phyloP scores from a whole-genome alignment of 2,113 vertebrate genomes.

The Chloebia gouldiae region DNA sequence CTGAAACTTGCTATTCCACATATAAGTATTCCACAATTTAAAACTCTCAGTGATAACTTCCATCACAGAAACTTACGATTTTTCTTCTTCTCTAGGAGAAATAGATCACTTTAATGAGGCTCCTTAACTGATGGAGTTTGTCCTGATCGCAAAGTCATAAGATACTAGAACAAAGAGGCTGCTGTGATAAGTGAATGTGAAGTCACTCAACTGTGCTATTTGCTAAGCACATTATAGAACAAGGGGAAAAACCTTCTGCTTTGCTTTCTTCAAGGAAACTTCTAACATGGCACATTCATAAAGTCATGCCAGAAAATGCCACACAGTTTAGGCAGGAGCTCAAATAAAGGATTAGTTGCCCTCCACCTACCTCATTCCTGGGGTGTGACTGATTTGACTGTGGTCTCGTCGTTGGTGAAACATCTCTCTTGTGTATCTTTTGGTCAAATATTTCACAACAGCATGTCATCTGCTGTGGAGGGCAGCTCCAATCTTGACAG shows the following conservation, averaged over 20 bases:
- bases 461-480: fast-evolving
- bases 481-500: neutral
- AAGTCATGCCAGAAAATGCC: neutral
- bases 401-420: neutral
- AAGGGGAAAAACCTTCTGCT: neutral
- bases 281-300: neutral
- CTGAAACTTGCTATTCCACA: neutral
- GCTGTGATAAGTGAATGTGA: neutral
- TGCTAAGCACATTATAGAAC: neutral
- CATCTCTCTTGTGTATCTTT: neutral
- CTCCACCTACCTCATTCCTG: neutral
- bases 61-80: neutral
- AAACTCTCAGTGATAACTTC: neutral
- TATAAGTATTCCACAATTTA: neutral
- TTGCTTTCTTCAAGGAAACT: neutral
- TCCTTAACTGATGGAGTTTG: neutral
- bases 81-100: neutral
- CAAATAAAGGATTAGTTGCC: neutral
- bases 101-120: neutral
- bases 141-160: neutral
- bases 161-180: neutral
- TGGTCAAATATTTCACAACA: neutral
- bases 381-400: neutral
- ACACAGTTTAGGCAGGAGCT: neutral
- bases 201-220: neutral